Evolutionary conservation across 2,797 vertebrate genomes (phyloP).

Genomic region (Mus spretus): DNA sequence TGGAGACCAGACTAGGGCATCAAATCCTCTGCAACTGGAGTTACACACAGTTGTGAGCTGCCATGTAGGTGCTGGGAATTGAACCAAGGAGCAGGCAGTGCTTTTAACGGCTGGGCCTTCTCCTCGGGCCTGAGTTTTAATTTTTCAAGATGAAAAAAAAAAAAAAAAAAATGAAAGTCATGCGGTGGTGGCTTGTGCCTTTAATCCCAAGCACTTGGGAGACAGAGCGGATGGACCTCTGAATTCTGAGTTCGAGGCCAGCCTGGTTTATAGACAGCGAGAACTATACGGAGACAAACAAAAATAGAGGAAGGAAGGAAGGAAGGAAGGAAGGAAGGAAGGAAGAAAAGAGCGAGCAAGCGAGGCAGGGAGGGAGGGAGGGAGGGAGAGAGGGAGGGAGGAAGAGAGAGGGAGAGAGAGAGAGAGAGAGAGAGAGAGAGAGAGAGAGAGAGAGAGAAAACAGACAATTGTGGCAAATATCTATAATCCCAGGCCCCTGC

Average conservation of each 20-base stretch:
- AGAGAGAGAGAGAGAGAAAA: neutral
- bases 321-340: neutral
- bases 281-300: neutral
- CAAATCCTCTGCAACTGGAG: neutral
- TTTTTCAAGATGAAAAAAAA: conserved; percentile 49
- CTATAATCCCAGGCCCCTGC: neutral
- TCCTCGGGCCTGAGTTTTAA: neutral
- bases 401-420: fast-evolving
- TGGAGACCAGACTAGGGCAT: neutral
- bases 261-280: neutral
- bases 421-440: fast-evolving
- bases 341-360: neutral
- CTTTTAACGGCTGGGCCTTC: neutral
- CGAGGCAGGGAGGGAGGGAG: too few relatives aligned
- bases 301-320: neutral
- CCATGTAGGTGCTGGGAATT: neutral
- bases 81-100: neutral
- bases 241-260: neutral
- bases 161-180: neutral
- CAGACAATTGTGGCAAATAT: too few relatives aligned
- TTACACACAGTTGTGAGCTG: neutral
- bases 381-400: too few relatives aligned
- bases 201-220: neutral
- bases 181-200: neutral
- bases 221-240: neutral